phyloP scores from a whole-genome alignment of 2,113 vertebrate genomes.

The Galbula dea region DNA sequence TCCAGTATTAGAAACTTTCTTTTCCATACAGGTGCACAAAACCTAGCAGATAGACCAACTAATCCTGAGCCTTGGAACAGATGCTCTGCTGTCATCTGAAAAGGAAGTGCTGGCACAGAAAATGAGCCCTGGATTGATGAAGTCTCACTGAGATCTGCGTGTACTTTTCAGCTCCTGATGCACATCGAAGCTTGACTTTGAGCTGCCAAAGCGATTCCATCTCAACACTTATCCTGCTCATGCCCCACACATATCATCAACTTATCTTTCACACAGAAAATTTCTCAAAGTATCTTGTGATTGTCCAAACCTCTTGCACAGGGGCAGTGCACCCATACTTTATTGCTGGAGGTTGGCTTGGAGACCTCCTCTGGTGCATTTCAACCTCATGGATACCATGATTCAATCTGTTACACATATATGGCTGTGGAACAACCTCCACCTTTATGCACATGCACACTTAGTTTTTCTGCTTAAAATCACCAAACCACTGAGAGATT shows the following conservation, averaged over 20 bases:
- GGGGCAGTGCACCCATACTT: background rate
- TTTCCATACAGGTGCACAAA: background rate
- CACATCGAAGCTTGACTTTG: background rate
- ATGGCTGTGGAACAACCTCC: background rate
- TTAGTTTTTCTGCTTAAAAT: background rate
- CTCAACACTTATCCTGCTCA: background rate
- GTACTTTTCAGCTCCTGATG: background rate
- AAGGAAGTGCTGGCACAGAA: background rate
- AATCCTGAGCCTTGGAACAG: background rate
- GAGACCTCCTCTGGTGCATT: background rate
- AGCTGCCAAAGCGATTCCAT: background rate
- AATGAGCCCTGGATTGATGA: background rate
- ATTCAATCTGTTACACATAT: background rate
- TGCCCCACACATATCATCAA: background rate
- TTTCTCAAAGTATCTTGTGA: background rate
- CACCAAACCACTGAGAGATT: background rate
- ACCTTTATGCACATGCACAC: rapidly evolving
- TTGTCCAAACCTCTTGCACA: background rate
- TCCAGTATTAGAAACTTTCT: background rate
- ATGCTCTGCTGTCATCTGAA: background rate
- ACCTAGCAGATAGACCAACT: background rate
- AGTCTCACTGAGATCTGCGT: background rate
- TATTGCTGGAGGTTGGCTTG: background rate
- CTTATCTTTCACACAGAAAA: background rate
- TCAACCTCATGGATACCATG: background rate